Base-by-base conservation (phyloP, 2,888 invertebrate genomes). In the Nysson spinosus region DNA sequence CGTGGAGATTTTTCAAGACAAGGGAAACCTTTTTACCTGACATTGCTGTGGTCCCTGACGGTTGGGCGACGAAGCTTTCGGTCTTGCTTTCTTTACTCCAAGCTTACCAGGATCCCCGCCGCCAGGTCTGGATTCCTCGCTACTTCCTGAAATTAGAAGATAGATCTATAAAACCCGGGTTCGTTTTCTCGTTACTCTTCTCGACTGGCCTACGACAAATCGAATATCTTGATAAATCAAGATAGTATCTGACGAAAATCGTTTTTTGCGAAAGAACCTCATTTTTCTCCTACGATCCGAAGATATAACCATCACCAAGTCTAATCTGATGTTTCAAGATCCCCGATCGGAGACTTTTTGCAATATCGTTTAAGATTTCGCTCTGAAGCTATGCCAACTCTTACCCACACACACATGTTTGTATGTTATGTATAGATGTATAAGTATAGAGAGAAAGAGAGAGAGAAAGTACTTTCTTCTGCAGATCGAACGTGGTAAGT, bases 31-130 rank as follows among this genome's bases (percentile, higher is more conserved):
- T 88, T 64, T 80, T 52, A 97, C 96, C 91, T 95, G 96, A 88
- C 96, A 96, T 87, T 95, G 95, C 84, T 96, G 96, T 44, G 96
- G 96, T 62, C 96, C 96, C 88, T 96, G 96, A 65, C 96, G 89
- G 87, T 95, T 96, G 34, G 96, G 96, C 34, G 96, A 96, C 50
- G 95, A 93, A 70, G 95, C 93, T 87, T 96, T 96, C 20, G 95
- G 94, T 71, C 96, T 92, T 72, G 92, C 90, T 85, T 93, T 91
- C 86, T 93, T 93, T 69, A 90, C 90, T 37, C 90, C 88, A 81
- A 90, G 87, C 83, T 91, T 91, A 37, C 89, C 89, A 43, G 89
- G 89, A 80, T 90, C 90, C 28, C 89, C 88, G 51, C 87, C 83
- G 28, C 88, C 85, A 55, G 84, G 83, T 80, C 88, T 87, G 61